Evolutionary conservation across 1,140 invertebrate species (phyloP).

Genomic region (Cotesia chilonis): DNA sequence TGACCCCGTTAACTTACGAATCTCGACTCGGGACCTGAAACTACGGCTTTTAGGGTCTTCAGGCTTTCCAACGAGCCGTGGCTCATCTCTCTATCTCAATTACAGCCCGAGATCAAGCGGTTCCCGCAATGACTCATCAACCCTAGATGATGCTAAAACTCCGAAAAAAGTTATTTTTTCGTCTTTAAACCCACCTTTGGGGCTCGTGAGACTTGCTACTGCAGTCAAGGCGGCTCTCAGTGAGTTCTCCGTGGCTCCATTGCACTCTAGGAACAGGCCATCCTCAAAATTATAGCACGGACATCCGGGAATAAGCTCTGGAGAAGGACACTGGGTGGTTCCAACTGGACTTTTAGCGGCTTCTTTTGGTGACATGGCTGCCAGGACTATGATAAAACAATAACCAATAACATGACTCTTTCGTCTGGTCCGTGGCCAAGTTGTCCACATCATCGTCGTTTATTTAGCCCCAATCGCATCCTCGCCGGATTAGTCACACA

Average conservation of each 20-base stretch:
- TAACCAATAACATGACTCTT: constrained; percentile 49
- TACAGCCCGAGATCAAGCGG: no score
- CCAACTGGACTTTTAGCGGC: constrained; percentile 29
- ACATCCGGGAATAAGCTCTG: constrained; percentile 68
- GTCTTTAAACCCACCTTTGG: constrained; percentile 44
- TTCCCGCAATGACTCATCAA: background rate
- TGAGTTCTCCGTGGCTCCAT: constrained; percentile 72
- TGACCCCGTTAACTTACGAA: background rate
- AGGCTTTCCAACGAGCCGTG: no score
- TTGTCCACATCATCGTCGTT: constrained; percentile 51
- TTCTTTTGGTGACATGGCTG: constrained; percentile 47
- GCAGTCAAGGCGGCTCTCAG: constrained; percentile 46
- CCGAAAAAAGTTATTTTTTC: no score
- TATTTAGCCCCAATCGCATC: constrained; percentile 43
- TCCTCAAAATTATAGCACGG: constrained; percentile 92
- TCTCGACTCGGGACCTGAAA: background rate
- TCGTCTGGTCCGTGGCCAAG: constrained; percentile 51
- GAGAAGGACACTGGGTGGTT: constrained; percentile 52
- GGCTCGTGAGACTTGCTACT: constrained; percentile 46
- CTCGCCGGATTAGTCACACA: constrained; percentile 24
- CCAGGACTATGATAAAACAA: constrained; percentile 46
- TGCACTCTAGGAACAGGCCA: constrained; percentile 88
- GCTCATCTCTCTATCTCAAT: no score
- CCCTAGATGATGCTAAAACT: background rate
- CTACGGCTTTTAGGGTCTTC: no score